phyloP scores from a whole-genome alignment of 2,113 vertebrate species.

The Beaufortia kweichowensis region DNA sequence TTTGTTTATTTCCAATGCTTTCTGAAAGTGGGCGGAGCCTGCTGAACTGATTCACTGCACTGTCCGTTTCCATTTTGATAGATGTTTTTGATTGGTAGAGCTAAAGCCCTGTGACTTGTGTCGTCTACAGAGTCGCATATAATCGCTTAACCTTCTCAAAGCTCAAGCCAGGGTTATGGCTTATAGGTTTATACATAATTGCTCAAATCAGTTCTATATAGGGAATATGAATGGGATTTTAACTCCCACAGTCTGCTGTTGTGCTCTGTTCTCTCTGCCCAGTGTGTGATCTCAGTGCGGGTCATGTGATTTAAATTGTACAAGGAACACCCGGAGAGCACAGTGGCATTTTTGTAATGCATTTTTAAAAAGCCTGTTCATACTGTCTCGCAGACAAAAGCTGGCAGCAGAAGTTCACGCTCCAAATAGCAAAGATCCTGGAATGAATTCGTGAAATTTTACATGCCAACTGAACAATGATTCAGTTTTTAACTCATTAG shows the following conservation, averaged over 20 bases:
- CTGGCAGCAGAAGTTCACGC: constrained; percentile 36
- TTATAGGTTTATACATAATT: too few species aligned
- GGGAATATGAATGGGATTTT: not conserved
- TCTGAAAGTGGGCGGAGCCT: too few species aligned
- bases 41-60: too few species aligned
- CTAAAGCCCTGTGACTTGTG: too few species aligned
- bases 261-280: not conserved
- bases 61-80: too few species aligned
- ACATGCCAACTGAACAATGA: constrained; percentile 40
- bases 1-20: too few species aligned
- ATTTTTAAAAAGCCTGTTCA: constrained; percentile 39
- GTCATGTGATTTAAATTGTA: constrained; percentile 23
- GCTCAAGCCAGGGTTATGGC: too few species aligned
- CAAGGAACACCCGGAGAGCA: constrained; percentile 17
- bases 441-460: constrained; percentile 23
- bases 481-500: constrained; percentile 30
- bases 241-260: not conserved
- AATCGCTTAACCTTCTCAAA: too few species aligned
- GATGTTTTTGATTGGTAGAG: too few species aligned
- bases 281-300: not conserved
- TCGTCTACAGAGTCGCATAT: too few species aligned
- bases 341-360: constrained; percentile 34
- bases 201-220: not conserved
- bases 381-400: constrained; percentile 24
- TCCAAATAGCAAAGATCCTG: constrained; percentile 24